phyloP scores from a whole-genome alignment of 2,888 invertebrate genomes.

The Drepanosiphum platanoidis region DNA sequence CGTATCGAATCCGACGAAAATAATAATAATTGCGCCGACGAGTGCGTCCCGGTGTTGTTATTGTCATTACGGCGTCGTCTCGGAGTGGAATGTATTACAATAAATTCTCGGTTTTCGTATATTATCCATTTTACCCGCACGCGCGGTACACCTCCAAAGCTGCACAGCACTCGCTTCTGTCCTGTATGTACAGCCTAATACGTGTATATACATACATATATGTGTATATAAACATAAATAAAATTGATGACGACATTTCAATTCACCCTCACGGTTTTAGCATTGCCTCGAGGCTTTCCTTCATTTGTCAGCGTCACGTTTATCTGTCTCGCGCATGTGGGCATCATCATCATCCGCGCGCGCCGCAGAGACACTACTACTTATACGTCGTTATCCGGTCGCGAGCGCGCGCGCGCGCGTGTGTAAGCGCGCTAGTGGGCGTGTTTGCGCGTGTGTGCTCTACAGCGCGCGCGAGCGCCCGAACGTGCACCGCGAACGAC shows the following conservation, averaged over 20 bases:
- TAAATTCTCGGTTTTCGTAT: constrained; percentile 46
- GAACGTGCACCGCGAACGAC: no score
- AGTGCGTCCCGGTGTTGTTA: background rate
- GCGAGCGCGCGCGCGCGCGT: background rate
- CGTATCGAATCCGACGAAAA: background rate
- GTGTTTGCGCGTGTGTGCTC: background rate
- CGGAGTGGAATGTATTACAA: constrained; percentile 15
- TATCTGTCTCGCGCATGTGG: constrained; percentile 51
- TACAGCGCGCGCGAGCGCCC: background rate
- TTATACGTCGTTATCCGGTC: constrained; percentile 19
- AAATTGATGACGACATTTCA: constrained; percentile 62
- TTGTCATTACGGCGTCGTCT: background rate
- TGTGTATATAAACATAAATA: constrained; percentile 55
- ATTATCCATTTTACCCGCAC: constrained; percentile 26
- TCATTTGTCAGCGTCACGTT: constrained; percentile 61
- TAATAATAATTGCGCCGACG: background rate
- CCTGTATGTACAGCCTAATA: no score
- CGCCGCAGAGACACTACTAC: background rate
- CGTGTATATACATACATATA: background rate
- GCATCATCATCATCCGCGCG: constrained; percentile 11
- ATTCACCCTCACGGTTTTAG: constrained; percentile 49
- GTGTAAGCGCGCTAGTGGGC: background rate
- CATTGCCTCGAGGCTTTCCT: constrained; percentile 30
- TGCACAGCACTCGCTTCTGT: background rate
- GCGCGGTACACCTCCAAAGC: background rate